These are phyloP conservation scores for Bufo gargarizans DNA, from an alignment of 2,113 vertebrate species.

Conservation along the genomic window DNA sequence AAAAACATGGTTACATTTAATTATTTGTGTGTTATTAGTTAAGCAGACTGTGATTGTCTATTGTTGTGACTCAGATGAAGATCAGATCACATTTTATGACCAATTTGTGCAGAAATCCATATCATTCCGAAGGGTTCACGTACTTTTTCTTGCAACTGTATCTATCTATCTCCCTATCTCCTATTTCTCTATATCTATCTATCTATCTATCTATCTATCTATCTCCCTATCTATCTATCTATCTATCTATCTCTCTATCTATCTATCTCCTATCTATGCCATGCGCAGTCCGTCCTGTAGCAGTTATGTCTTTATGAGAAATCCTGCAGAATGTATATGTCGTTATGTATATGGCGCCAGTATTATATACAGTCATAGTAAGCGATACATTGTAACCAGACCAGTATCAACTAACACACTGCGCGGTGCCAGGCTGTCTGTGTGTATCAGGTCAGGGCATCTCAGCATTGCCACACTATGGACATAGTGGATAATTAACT, in stretches of 20 bases:
- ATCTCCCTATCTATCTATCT: slow-evolving; percentile 14
- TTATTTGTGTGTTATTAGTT: too few species aligned
- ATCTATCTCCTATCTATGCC: background rate
- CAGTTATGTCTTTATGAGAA: background rate
- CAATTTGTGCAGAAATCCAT: too few species aligned
- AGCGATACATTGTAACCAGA: background rate
- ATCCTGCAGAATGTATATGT: slow-evolving; percentile 15
- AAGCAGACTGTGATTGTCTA: too few species aligned
- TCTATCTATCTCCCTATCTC: slow-evolving; percentile 3
- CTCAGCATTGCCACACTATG: too few species aligned
- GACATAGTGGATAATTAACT: too few species aligned
- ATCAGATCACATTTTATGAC: too few species aligned
- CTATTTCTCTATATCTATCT: background rate
- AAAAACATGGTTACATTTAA: too few species aligned
- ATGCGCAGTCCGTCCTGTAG: background rate
- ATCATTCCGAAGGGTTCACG: too few species aligned
- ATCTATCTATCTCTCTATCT: background rate
- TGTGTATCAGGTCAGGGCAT: background rate
- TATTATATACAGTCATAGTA: background rate
- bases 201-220: slow-evolving; percentile 18
- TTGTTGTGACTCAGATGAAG: too few species aligned
- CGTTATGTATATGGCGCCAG: slow-evolving; percentile 15
- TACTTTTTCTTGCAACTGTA: too few species aligned
- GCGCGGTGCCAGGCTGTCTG: background rate
- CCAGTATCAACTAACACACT: background rate